Evolutionary conservation across 2,888 invertebrate species (phyloP).

Genomic region (Laspeyria flexula): DNA sequence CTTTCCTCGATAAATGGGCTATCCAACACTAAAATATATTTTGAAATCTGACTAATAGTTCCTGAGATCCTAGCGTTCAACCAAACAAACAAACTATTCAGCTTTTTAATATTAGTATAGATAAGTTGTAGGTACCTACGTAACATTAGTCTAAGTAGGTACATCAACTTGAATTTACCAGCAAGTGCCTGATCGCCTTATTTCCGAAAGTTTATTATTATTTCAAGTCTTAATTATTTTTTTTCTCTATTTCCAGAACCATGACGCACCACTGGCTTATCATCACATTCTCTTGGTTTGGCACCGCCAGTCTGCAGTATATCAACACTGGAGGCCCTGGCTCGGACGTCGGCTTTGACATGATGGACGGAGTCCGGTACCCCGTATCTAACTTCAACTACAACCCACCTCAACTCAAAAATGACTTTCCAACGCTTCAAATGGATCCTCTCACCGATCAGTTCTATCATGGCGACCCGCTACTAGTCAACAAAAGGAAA

Average conservation of each 20-base stretch:
- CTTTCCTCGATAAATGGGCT: too few relatives aligned
- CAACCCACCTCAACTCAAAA: conserved; percentile 40
- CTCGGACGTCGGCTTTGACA: conserved; percentile 53
- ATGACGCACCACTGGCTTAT: conserved; percentile 76
- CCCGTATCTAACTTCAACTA: conserved; percentile 57
- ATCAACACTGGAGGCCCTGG: conserved; percentile 62
- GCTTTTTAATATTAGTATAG: too few relatives aligned
- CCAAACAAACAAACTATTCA: too few relatives aligned
- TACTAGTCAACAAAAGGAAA: conserved; percentile 38
- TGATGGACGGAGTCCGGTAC: conserved; percentile 54
- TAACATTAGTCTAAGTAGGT: too few relatives aligned
- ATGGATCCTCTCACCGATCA: conserved; percentile 21
- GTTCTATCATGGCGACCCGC: conserved; percentile 26
- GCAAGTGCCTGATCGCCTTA: too few relatives aligned
- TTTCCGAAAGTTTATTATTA: too few relatives aligned
- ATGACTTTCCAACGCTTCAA: conserved; percentile 28
- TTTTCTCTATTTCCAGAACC: conserved; percentile 59
- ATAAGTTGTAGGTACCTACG: too few relatives aligned
- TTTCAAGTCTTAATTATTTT: conserved; percentile 1
- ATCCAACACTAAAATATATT: too few relatives aligned
- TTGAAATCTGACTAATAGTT: too few relatives aligned
- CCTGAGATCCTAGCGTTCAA: too few relatives aligned
- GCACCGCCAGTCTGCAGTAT: conserved; percentile 72
- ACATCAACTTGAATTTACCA: too few relatives aligned
- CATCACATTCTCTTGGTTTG: conserved; percentile 70